Evolutionary conservation across 2,888 invertebrate species (phyloP), one percentile per base, ranked within the genome.

Genomic region (Sarcophaga rosellei): DNA sequence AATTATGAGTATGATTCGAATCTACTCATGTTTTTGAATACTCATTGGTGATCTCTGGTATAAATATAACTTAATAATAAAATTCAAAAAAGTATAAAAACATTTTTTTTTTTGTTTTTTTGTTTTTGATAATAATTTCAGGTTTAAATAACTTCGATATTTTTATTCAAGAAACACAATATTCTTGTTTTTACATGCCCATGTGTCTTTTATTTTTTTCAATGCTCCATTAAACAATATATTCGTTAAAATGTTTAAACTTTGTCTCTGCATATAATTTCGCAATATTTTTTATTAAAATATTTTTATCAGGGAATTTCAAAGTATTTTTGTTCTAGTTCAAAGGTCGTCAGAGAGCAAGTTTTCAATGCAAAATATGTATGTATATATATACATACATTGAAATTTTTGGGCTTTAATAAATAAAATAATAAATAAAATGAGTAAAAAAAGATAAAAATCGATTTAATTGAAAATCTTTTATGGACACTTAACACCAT

Each of bases 401-500:
- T n/a, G 47, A 45, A 74, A 23, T 63, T 35, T 35, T 35, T 35
- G 21, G n/a, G 1, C 47, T 75, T 53, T 35, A 63, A 53, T 2
- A 47, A 75, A 65, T 75, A 74, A n/a, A n/a, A 62, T 57, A 74
- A 63, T 65, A 45, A 65, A 74, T 25, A 65, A 75, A 47, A 47
- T 53, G 17, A 62, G 15, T 45, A 57, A 25, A 57, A 57, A 25
- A 5, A 15, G 75, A 77, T 77, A 5, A 77, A 76, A 65, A 85
- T 81, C 81, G n/a, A 20, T 80, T 77, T 77, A 65, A 81, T 66
- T 81, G 63, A 59, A 69, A 69, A 85, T 47, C 65, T 57, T 47
- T 77, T 35, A 77, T 45, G 57, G 73, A 73, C 78, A 78, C 74
- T 85, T 85, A 78, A 81, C 81, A 75, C 85, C 74, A 59, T 78